A percentile compares a stretch with the other conserved stretches of the same genome.
These are phyloP conservation scores for Heliconius melpomene DNA, from an alignment of 1,140 invertebrate genomes.

Conservation along the genomic window DNA sequence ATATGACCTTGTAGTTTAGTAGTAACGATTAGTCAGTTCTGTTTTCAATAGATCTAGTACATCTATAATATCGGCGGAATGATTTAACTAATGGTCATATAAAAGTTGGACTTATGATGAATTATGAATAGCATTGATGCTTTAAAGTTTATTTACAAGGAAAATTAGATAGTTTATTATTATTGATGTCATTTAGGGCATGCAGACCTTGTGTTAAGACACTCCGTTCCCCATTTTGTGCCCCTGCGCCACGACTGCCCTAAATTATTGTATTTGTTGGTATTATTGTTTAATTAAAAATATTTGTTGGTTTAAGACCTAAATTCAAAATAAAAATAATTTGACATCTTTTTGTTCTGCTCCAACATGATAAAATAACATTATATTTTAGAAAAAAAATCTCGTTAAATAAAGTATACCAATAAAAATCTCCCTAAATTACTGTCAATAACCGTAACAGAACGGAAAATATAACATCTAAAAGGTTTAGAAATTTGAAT, in stretches of 20 bases:
- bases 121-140: background rate
- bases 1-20: background rate
- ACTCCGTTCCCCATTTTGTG: no score
- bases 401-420: background rate
- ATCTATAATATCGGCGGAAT: background rate
- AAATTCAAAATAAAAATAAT: no score
- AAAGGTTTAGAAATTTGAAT: conserved; percentile 40
- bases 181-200: no score
- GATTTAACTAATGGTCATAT: background rate
- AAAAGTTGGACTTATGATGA: background rate
- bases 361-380: background rate
- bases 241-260: no score
- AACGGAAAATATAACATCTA: conserved; percentile 7
- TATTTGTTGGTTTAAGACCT: no score
- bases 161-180: background rate
- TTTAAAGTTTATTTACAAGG: background rate
- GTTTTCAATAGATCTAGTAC: background rate
- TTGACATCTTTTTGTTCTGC: no score
- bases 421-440: background rate
- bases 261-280: no score
- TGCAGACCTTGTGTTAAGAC: no score
- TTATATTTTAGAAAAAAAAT: background rate
- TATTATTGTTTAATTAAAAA: no score
- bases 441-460: conserved; percentile 18
- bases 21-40: background rate